Base-by-base conservation (phyloP, 2,888 invertebrate species). In the Erebia aethiops region DNA sequence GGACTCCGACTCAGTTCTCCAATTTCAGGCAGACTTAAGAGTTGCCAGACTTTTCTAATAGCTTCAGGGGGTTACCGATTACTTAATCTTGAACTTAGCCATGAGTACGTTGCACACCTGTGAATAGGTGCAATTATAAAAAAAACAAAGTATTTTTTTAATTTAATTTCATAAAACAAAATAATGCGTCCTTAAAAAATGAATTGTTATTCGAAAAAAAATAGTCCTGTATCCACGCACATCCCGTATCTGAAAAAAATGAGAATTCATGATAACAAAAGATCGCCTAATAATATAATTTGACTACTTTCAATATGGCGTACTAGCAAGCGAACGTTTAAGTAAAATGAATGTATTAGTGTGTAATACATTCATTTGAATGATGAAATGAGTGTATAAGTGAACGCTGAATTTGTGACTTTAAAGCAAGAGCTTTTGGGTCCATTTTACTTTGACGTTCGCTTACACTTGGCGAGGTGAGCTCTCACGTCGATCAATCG, bases 231-330 rank as follows among this genome's bases (percentile, higher is more conserved):
- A 26, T 46, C 63, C 7, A 74, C 10, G 46, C 76, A 77, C 5
- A 74, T 75, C 9, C 76, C 76, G 54, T 75, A 77, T 67, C 77
- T 77, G 74, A 69, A 75, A 73, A 60, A 8, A 21, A 66, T 16
- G 7, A 13, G 14, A 21, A 1, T 7, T 5, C 1, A 14, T 21
- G 14, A 21, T 57, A 11, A 18, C 1, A 5, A 35, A 35, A 35
- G 35, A 26, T 26, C 3, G 26, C 26, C n/a, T n/a, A n/a, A n/a
- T n/a, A n/a, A n/a, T n/a, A n/a, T n/a, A n/a, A n/a, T n/a, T n/a
- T n/a, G n/a, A n/a, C n/a, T n/a, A n/a, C n/a, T n/a, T n/a, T n/a
- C n/a, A n/a, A n/a, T n/a, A n/a, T n/a, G n/a, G n/a, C n/a, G n/a
- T n/a, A n/a, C n/a, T n/a, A n/a, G n/a, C n/a, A n/a, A n/a, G n/a